phyloP scores from a whole-genome alignment of 2,888 invertebrate genomes.

The Adineta ricciae region DNA sequence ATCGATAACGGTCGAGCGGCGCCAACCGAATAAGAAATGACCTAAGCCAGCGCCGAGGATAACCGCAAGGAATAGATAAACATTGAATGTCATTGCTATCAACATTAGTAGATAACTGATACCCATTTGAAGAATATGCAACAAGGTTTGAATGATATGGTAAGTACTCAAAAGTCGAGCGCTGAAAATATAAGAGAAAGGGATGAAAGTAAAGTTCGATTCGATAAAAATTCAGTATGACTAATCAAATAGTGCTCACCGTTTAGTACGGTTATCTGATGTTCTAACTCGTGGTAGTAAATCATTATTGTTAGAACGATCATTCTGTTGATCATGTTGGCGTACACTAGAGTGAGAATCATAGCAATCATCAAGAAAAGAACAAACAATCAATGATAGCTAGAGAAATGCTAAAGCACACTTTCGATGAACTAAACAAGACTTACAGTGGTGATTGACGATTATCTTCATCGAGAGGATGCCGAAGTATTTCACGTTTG shows the following conservation, averaged over 20 bases:
- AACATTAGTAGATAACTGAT: slow-evolving; percentile 86
- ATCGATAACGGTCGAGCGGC: slow-evolving; percentile 70
- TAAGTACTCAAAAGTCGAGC: slow-evolving; percentile 57
- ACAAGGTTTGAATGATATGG: slow-evolving; percentile 73
- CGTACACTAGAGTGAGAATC: background rate
- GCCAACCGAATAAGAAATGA: slow-evolving; percentile 90
- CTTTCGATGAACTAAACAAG: background rate
- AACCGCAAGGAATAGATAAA: slow-evolving; percentile 79
- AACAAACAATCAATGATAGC: too few relatives aligned
- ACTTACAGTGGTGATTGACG: background rate
- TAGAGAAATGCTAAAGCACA: too few relatives aligned
- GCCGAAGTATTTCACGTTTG: background rate
- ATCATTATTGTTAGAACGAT: background rate
- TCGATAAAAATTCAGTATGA: background rate
- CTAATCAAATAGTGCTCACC: background rate
- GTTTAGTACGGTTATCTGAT: background rate
- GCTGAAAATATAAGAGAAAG: background rate
- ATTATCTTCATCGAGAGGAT: background rate
- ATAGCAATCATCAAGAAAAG: background rate
- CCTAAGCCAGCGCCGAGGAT: slow-evolving; percentile 77
- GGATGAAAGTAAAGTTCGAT: background rate
- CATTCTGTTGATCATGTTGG: background rate
- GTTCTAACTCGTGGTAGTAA: background rate
- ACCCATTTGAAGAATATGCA: slow-evolving; percentile 78
- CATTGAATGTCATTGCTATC: slow-evolving; percentile 92